phyloP scores from a whole-genome alignment of 1,140 invertebrate species.

The Zaprionus taronus region DNA sequence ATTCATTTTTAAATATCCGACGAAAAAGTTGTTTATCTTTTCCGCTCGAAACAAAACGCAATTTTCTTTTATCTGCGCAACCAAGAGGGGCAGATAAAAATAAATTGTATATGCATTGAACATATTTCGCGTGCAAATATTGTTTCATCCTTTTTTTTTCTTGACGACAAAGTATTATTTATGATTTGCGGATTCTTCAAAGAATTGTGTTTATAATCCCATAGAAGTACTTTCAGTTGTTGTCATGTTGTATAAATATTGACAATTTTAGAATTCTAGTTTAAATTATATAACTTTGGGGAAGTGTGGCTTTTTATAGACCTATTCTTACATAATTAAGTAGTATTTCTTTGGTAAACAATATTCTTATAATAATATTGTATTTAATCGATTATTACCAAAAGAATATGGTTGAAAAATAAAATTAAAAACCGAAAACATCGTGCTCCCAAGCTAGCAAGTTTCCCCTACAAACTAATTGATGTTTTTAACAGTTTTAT shows the following conservation, averaged over 20 bases:
- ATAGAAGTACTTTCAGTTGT: background rate
- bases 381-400: too few relatives aligned
- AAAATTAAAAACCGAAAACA: background rate
- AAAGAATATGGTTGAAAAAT: too few relatives aligned
- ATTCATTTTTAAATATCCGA: slow-evolving; percentile 59
- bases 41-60: slow-evolving; percentile 55
- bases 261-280: background rate
- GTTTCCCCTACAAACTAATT: too few relatives aligned
- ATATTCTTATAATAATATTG: too few relatives aligned
- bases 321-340: background rate
- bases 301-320: too few relatives aligned
- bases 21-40: slow-evolving; percentile 54
- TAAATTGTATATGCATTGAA: slow-evolving; percentile 57
- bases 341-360: too few relatives aligned
- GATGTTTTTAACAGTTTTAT: background rate
- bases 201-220: background rate
- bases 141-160: slow-evolving; percentile 30
- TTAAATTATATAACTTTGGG: background rate
- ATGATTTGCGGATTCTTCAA: slow-evolving; percentile 29
- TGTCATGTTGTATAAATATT: background rate
- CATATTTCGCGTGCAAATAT: slow-evolving; percentile 39
- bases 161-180: slow-evolving; percentile 46
- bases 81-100: slow-evolving; percentile 56
- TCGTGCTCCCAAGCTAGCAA: too few relatives aligned
- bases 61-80: slow-evolving; percentile 75